These are phyloP conservation scores for Melospiza georgiana DNA, from an alignment of 2,113 vertebrate species.

Conservation along the genomic window DNA sequence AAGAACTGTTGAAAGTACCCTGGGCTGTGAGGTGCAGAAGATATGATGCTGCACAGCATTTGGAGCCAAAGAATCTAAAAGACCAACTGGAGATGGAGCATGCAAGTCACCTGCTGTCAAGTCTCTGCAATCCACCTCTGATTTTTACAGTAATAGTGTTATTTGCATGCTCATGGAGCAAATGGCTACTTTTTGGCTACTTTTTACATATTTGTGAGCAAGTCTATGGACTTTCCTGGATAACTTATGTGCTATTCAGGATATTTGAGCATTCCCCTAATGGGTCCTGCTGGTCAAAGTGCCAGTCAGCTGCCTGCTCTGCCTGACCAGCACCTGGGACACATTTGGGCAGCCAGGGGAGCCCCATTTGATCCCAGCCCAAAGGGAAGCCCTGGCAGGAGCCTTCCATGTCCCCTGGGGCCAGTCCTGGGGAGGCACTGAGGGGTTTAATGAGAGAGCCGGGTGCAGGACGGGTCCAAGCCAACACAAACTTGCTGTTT, in stretches of 20 bases:
- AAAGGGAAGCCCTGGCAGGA: neutral
- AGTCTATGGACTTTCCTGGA: neutral
- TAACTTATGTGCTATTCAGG: neutral
- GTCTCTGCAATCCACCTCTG: neutral
- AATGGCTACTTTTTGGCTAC: neutral
- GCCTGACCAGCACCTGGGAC: neutral
- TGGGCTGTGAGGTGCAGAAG: neutral
- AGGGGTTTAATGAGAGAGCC: accelerated
- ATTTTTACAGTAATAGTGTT: neutral
- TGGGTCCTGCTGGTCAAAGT: neutral
- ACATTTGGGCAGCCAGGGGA: neutral
- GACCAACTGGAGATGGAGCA: neutral
- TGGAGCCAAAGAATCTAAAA: neutral
- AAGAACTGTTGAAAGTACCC: neutral
- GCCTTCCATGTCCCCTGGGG: neutral
- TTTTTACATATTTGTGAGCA: neutral
- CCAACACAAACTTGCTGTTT: neutral
- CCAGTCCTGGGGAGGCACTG: neutral
- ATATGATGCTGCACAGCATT: neutral
- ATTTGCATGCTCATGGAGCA: neutral
- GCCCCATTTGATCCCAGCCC: accelerated
- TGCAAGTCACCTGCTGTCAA: neutral
- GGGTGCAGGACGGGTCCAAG: accelerated
- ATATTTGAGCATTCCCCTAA: neutral
- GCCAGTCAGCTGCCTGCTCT: neutral